phyloP scores from a whole-genome alignment of 1,140 invertebrate genomes.

The Pemphigus obesinymphae region DNA sequence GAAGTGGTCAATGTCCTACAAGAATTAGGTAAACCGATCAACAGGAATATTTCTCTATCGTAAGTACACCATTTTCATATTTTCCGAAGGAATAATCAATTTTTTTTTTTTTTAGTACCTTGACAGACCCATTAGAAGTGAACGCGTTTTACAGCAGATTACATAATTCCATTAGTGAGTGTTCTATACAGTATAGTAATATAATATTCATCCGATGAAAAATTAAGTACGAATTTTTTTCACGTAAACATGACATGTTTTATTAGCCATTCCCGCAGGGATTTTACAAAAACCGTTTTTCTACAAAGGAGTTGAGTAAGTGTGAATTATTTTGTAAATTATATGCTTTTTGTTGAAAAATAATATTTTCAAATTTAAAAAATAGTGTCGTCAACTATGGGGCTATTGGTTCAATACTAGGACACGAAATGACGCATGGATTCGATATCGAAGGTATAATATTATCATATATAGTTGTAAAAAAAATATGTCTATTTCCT shows the following conservation, averaged over 20 bases:
- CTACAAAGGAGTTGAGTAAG: slow-evolving; percentile 63
- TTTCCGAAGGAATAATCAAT: background rate
- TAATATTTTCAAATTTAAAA: too few species aligned
- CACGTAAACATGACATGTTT: too few species aligned
- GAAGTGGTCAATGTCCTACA: background rate
- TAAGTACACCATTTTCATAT: background rate
- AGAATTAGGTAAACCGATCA: background rate
- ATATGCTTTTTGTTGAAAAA: too few species aligned
- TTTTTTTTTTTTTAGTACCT: background rate
- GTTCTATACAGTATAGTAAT: background rate
- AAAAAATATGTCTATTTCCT: too few species aligned
- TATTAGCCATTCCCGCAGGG: slow-evolving; percentile 70
- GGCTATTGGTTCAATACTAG: slow-evolving; percentile 69
- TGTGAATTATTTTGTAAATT: too few species aligned
- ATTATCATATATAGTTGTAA: background rate
- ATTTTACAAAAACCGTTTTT: slow-evolving; percentile 69
- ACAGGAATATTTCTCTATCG: background rate
- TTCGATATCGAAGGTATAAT: slow-evolving; percentile 71
- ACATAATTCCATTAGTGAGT: slow-evolving; percentile 76
- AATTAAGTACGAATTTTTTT: background rate
- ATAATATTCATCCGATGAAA: too few species aligned
- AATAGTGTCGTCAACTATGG: slow-evolving; percentile 68
- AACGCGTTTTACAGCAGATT: slow-evolving; percentile 75
- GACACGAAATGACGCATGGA: slow-evolving; percentile 70
- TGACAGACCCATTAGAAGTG: slow-evolving; percentile 52